These are phyloP conservation scores for Pluvialis apricaria DNA, from an alignment of 2,113 vertebrate genomes.

Conservation along the genomic window DNA sequence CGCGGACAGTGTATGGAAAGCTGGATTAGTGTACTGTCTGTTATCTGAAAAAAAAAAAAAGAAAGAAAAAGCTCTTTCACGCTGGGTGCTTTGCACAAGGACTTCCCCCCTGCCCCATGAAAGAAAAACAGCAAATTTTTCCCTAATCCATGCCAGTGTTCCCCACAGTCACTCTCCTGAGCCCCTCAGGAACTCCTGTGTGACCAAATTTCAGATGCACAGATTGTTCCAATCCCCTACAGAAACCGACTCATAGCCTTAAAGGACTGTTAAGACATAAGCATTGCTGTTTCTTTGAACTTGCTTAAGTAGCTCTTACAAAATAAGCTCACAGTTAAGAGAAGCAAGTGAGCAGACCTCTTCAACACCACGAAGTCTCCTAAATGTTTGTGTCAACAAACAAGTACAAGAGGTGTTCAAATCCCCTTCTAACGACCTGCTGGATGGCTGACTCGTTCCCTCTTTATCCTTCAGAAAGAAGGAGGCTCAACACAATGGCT, in stretches of 20 bases:
- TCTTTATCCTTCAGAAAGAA: not conserved
- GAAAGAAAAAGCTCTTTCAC: not conserved
- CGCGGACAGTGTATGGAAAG: conserved; percentile 96
- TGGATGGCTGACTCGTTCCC: fast-evolving
- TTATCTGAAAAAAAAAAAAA: conserved; percentile 79
- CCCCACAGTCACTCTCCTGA: not conserved
- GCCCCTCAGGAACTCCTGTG: not conserved
- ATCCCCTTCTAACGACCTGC: not conserved
- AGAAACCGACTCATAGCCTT: not conserved
- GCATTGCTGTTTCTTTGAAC: not conserved
- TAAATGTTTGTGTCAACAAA: not conserved
- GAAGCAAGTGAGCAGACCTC: not conserved
- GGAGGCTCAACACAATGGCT: not conserved
- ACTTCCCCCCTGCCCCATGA: fast-evolving
- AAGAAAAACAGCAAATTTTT: not conserved
- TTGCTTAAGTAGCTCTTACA: not conserved
- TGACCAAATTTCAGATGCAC: not conserved
- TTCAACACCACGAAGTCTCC: fast-evolving
- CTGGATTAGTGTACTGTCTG: conserved; percentile 94
- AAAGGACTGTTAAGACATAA: not conserved
- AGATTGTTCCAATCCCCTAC: not conserved
- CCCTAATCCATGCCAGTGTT: not conserved
- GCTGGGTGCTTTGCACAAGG: not conserved
- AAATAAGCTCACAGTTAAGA: not conserved
- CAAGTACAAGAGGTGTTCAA: not conserved